Conservation (phyloP, 2,113 vertebrate genomes). For the Caranx melampygus region DNA sequence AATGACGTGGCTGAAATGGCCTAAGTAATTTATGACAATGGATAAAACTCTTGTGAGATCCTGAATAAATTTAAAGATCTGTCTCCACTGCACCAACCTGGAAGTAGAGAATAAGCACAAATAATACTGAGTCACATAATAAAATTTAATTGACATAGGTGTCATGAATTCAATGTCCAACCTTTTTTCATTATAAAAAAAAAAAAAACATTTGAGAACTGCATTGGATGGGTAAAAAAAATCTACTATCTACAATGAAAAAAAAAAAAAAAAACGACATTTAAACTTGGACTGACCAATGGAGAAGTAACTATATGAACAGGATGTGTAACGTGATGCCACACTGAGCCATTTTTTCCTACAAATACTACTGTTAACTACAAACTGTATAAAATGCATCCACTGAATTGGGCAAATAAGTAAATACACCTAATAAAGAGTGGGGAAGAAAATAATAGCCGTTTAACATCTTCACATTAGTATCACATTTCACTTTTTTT, state of each 20-base stretch:
- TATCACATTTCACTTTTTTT: constrained; percentile 54
- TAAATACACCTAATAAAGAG: constrained; percentile 45
- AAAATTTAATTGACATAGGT: constrained; percentile 63
- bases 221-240: constrained; percentile 51
- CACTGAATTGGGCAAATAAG: constrained; percentile 55
- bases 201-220: constrained; percentile 45
- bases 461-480: constrained; percentile 67
- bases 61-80: background rate
- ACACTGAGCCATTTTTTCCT: constrained; percentile 21
- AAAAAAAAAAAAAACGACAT: constrained; percentile 31
- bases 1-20: background rate
- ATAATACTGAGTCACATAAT: constrained; percentile 32
- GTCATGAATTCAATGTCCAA: constrained; percentile 54
- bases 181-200: constrained; percentile 51
- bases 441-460: constrained; percentile 46
- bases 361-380: constrained; percentile 58
- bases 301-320: constrained; percentile 51
- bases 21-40: background rate
- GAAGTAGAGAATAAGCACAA: constrained; percentile 31
- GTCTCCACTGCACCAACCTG: too few relatives aligned
- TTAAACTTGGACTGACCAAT: constrained; percentile 33
- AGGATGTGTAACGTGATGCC: constrained; percentile 38
- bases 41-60: background rate
- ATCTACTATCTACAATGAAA: constrained; percentile 52
- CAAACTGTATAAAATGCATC: constrained; percentile 70